A percentile compares a stretch with the other conserved stretches of the same genome.
Evolutionary conservation across 2,888 invertebrate species (phyloP).

Genomic region (Torymus tubicola): DNA sequence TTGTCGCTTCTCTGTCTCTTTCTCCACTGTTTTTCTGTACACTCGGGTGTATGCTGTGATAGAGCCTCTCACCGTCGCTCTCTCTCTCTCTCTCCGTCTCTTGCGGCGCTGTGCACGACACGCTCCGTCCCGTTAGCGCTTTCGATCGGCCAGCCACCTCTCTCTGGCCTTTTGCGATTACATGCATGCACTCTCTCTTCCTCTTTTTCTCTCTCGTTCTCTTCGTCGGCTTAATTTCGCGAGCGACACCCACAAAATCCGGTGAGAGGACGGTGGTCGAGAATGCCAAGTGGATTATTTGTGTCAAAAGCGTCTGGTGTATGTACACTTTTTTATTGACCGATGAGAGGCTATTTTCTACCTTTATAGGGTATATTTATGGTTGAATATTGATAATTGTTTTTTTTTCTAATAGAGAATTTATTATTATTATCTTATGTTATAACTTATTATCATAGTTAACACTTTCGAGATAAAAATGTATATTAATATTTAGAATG

Average conservation of each 20-base stretch:
- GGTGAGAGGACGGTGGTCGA: too few species aligned
- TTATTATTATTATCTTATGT: too few species aligned
- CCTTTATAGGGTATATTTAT: not conserved
- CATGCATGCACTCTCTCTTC: not conserved
- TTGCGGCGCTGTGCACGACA: not conserved
- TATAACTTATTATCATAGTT: too few species aligned
- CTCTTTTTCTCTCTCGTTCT: too few species aligned
- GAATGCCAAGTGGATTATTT: not conserved
- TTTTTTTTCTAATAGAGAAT: too few species aligned
- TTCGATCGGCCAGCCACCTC: constrained; percentile 33
- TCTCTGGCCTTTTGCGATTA: constrained; percentile 20
- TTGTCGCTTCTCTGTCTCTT: not conserved
- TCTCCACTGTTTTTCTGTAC: not conserved
- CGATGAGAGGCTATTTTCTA: not conserved
- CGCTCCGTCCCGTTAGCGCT: constrained; percentile 39
- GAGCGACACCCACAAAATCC: not conserved
- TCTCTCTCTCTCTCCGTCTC: not conserved
- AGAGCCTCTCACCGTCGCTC: not conserved
- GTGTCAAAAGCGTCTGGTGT: not conserved
- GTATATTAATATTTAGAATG: too few species aligned
- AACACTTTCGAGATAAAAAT: too few species aligned
- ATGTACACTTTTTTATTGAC: too few species aligned
- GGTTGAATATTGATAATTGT: too few species aligned
- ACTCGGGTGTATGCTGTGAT: not conserved
- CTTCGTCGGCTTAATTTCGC: not conserved